A percentile compares a stretch with the other conserved stretches of the same genome.
Evolutionary conservation across 2,113 vertebrate genomes (phyloP).

Genomic region (Misgurnus mizolepis): DNA sequence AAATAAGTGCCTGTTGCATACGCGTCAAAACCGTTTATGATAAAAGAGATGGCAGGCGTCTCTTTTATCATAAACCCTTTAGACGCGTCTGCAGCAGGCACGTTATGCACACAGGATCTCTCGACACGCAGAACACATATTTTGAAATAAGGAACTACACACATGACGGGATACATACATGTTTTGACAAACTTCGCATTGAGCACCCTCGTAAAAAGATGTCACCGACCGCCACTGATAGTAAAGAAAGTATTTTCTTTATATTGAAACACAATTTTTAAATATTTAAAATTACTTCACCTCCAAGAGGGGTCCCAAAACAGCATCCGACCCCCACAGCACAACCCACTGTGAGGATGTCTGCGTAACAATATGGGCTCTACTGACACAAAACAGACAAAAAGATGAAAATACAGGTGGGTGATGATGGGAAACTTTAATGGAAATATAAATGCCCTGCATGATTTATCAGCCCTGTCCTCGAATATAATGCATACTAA

Average conservation of each 20-base stretch:
- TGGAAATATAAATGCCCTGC: background rate
- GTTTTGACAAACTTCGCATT: too few relatives aligned
- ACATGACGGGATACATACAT: too few relatives aligned
- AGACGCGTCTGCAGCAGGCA: too few relatives aligned
- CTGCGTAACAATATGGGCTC: conserved; percentile 94
- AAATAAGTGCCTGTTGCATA: too few relatives aligned
- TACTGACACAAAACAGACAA: conserved; percentile 77
- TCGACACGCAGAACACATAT: too few relatives aligned
- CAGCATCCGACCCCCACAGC: conserved; percentile 97
- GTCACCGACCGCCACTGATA: too few relatives aligned
- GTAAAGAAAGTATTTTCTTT: background rate
- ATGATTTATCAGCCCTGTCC: conserved; percentile 10
- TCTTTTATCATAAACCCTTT: too few relatives aligned
- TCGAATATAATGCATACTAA: conserved; percentile 1
- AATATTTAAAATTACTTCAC: conserved; percentile 63
- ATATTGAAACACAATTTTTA: background rate
- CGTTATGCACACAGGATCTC: too few relatives aligned
- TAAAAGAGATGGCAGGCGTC: too few relatives aligned
- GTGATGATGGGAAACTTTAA: background rate
- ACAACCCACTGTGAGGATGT: conserved; percentile 96
- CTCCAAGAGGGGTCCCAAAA: conserved; percentile 96
- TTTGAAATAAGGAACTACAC: too few relatives aligned
- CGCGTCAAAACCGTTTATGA: too few relatives aligned
- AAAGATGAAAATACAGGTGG: background rate
- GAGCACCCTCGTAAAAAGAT: too few relatives aligned